Conservation (phyloP, 2,113 vertebrate species). For the Cyanoramphus novaezelandiae region DNA sequence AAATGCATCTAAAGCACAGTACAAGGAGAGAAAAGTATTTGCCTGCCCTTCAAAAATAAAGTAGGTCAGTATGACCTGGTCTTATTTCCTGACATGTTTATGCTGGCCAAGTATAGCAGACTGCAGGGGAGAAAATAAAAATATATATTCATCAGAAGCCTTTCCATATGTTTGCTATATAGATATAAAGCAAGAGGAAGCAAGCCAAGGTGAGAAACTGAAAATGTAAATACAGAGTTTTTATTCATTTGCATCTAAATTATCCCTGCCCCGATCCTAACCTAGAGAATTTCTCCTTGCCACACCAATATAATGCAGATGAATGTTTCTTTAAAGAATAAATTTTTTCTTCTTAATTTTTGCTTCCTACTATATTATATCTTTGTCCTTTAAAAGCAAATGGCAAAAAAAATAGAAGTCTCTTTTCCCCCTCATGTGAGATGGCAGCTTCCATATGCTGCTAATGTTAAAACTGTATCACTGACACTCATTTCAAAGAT, state of each 20-base stretch:
- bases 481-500: neutral
- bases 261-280: neutral
- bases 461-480: neutral
- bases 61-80: slow-evolving; percentile 14
- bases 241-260: neutral
- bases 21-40: neutral
- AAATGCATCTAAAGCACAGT: neutral
- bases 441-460: neutral
- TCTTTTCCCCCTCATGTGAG: neutral
- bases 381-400: neutral
- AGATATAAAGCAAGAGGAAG: neutral
- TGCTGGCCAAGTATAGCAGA: neutral
- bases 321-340: neutral
- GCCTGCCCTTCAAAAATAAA: neutral
- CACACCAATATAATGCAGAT: neutral
- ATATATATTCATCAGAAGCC: neutral
- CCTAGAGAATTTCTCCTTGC: neutral
- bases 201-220: neutral
- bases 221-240: neutral
- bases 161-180: neutral
- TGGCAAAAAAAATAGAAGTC: neutral
- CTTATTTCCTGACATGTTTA: neutral
- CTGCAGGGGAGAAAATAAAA: neutral
- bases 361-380: neutral
- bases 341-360: neutral